These are phyloP conservation scores for Thelaira solivaga DNA, from an alignment of 2,888 invertebrate species.

Conservation along the genomic window DNA sequence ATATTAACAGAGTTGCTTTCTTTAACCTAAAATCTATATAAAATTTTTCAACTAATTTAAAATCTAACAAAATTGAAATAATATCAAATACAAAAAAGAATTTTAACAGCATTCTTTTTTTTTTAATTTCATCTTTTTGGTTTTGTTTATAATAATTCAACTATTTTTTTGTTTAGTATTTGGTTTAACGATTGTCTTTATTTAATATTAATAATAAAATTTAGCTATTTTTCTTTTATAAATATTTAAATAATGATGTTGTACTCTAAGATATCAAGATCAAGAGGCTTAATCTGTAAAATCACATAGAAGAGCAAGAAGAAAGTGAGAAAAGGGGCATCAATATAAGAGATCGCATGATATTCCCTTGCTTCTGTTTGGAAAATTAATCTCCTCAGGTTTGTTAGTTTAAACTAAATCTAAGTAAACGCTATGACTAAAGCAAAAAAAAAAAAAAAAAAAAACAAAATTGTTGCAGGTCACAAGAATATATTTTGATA, in stretches of 20 bases:
- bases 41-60: conserved; percentile 1
- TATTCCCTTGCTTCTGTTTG: background rate
- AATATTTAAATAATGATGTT: background rate
- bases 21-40: background rate
- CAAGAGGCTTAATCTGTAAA: background rate
- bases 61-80: background rate
- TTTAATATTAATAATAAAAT: conserved; percentile 23
- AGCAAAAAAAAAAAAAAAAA: too few species aligned
- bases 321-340: background rate
- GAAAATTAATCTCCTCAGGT: background rate
- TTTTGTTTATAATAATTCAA: background rate
- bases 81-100: background rate
- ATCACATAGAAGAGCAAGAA: background rate
- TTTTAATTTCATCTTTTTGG: conserved; percentile 5
- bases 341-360: too few species aligned
- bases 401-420: too few species aligned
- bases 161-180: background rate
- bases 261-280: conserved; percentile 1
- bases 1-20: background rate
- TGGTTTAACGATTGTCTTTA: conserved; percentile 52
- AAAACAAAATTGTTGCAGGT: too few species aligned
- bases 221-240: background rate
- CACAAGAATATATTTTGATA: too few species aligned
- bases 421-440: too few species aligned
- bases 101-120: background rate